phyloP scores from a whole-genome alignment of 2,113 vertebrate genomes.

The Coturnix japonica region DNA sequence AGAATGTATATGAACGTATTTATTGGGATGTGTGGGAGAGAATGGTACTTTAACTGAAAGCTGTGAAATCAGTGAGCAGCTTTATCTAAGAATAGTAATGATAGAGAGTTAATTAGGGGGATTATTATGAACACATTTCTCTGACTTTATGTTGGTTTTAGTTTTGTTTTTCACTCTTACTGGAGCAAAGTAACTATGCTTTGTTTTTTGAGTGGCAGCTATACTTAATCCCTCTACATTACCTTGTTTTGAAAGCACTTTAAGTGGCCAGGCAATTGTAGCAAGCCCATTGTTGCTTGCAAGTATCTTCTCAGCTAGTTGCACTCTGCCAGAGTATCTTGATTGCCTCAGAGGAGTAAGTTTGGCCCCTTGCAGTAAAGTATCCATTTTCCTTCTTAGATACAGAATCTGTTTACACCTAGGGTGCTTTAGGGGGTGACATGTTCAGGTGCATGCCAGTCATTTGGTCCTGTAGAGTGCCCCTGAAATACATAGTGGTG shows the following conservation, averaged over 20 bases:
- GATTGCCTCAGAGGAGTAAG: background rate
- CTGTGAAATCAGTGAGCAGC: constrained; percentile 25
- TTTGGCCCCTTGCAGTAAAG: background rate
- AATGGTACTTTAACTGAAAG: constrained; percentile 18
- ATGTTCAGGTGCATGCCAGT: background rate
- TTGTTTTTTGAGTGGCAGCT: background rate
- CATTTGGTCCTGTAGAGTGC: background rate
- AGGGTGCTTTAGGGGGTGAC: accelerated
- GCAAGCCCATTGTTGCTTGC: background rate
- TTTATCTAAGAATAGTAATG: constrained; percentile 54
- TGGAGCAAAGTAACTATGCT: background rate
- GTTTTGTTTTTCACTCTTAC: background rate
- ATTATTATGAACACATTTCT: constrained; percentile 10
- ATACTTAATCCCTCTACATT: background rate
- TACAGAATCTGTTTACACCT: background rate
- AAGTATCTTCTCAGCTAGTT: background rate
- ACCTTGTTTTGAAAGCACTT: background rate
- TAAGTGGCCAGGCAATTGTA: background rate
- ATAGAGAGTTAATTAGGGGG: constrained; percentile 31
- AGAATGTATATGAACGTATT: background rate
- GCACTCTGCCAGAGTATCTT: background rate
- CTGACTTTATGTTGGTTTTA: background rate
- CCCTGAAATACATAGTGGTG: background rate
- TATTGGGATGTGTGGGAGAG: background rate
- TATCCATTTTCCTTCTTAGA: background rate